Base-by-base conservation (phyloP, 2,888 invertebrate species). In the Zelleria hepariella region DNA sequence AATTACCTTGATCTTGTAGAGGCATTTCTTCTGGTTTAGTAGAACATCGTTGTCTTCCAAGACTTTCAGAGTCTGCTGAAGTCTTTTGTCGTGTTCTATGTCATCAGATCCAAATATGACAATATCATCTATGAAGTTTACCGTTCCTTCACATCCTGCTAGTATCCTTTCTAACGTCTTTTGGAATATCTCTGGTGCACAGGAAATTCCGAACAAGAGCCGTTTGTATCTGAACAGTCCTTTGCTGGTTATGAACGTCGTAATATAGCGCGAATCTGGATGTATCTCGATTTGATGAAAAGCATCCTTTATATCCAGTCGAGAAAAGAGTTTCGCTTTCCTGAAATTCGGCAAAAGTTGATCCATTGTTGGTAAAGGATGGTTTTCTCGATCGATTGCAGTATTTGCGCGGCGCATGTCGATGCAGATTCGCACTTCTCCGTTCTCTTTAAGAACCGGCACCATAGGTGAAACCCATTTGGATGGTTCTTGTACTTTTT, bases 101-200 rank as follows among this genome's bases (percentile, higher is more conserved):
- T 26, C 32, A 32, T 58, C 32, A 3, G 10, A 26, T 10, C 60
- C 60, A 57, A 32, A 62, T 0, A 70, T 52, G 0, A 71, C 21
- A 18, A 71, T 70, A 21, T 72, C 67, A 21, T 70, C 68, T 7
- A 70, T 68, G 47, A 68, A 68, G 59, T 67, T 70, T 4, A 66
- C 18, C 0, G 60, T 65, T 0, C 68, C 68, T 21, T 67, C 63
- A 20, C 67, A 70, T 0, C 10, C 5, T 5, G 68, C 8, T 0
- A 69, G 52, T 2, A 71, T 62, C 48, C 51, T 63, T 62, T 71
- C 69, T 54, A 62, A 10, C 2, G 20, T 54, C 24, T 59, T 59
- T 56, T 59, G 59, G 52, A 60, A 60, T 18, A 23, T 15, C 32
- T 60, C 60, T 2, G 57, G 60, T 5, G 59, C 59, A 24, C 59